phyloP scores from a whole-genome alignment of 2,888 invertebrate genomes.

The Maniola hyperantus region DNA sequence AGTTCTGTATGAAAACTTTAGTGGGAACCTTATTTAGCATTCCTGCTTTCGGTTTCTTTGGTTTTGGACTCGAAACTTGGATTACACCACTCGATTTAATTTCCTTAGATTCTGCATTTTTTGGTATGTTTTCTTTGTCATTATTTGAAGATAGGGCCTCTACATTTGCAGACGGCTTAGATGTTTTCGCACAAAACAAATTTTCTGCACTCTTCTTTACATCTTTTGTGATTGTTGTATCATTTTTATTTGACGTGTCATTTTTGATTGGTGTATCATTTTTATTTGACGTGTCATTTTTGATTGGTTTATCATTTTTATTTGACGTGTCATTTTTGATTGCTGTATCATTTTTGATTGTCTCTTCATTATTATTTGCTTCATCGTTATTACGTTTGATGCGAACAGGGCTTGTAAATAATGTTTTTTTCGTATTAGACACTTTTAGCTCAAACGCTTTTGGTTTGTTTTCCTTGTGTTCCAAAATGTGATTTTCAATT shows the following conservation, averaged over 20 bases:
- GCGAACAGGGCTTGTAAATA: conserved; percentile 22
- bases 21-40: conserved; percentile 24
- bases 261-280: neutral
- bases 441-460: conserved; percentile 1
- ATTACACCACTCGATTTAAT: neutral
- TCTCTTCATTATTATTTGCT: conserved; percentile 33
- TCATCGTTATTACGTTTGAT: neutral
- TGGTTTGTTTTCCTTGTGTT: conserved; percentile 39
- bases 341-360: conserved; percentile 44
- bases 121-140: neutral
- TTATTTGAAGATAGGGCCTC: neutral
- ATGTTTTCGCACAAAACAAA: neutral
- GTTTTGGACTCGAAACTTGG: neutral
- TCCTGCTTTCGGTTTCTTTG: conserved; percentile 17
- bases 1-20: conserved; percentile 33
- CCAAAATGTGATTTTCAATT: conserved; percentile 46
- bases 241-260: neutral
- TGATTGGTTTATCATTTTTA: conserved; percentile 36
- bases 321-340: conserved; percentile 28
- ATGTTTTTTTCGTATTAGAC: conserved; percentile 14
- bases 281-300: conserved; percentile 43
- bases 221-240: neutral
- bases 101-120: neutral
- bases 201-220: neutral
- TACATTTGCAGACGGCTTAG: neutral